phyloP scores from a whole-genome alignment of 1,140 invertebrate species.

The Micrasema minimum region DNA sequence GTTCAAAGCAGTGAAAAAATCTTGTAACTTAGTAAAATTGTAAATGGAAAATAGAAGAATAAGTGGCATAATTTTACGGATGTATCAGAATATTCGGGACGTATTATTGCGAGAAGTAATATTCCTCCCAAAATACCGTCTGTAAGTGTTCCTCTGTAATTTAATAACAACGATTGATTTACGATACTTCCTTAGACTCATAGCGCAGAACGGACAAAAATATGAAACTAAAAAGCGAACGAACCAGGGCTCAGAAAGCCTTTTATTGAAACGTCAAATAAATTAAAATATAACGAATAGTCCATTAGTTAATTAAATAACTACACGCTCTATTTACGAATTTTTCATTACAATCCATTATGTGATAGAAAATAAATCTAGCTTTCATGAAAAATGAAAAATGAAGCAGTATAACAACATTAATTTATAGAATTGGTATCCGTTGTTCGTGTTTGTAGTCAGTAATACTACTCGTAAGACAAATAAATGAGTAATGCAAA shows the following conservation, averaged over 20 bases:
- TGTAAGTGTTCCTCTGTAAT: too few species aligned
- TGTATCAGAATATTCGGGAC: too few species aligned
- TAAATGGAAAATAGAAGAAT: too few species aligned
- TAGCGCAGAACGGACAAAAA: too few species aligned
- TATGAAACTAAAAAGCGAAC: too few species aligned
- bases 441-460: constrained; percentile 34
- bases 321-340: constrained; percentile 36
- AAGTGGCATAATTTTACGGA: too few species aligned
- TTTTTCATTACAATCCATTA: constrained; percentile 36
- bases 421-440: constrained; percentile 35
- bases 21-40: too few species aligned
- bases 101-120: too few species aligned
- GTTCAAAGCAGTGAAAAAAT: too few species aligned
- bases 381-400: constrained; percentile 36
- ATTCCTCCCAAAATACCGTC: too few species aligned
- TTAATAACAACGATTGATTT: too few species aligned
- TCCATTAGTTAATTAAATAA: constrained; percentile 38
- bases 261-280: constrained; percentile 31
- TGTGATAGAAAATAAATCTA: constrained; percentile 39
- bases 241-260: constrained; percentile 1
- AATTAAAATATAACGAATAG: constrained; percentile 37
- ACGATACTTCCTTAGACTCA: too few species aligned
- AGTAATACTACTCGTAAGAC: constrained; percentile 28
- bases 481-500: constrained; percentile 35
- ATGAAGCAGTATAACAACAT: constrained; percentile 15